Evolutionary conservation across 2,113 vertebrate species (phyloP), one percentile per base, ranked within the genome.

Genomic region (Eidolon helvum): DNA sequence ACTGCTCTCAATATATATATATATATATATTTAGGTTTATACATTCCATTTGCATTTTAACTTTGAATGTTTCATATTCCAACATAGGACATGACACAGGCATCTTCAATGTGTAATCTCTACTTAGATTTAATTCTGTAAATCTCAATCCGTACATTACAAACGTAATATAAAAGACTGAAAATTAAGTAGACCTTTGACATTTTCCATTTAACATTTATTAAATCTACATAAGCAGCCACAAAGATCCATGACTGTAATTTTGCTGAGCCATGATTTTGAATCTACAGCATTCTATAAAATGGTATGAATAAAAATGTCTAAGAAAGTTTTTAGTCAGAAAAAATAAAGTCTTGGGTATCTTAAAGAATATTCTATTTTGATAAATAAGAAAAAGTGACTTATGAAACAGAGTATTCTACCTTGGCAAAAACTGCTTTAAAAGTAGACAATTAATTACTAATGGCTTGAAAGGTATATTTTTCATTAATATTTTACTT

Each of bases 301-400:
- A 95, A 84, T 90, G 24, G 84, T 80, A 91, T 28, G 94, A 95
- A 72, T 74, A 55, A 87, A 97, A 95, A 91, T 53, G 7, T 89
- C 43, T 75, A 33, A 66, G 45, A 78, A 48, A 40, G 18, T 35
- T 80, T 33, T 61, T 88, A 57, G 35, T 43, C 48, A 63, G 45
- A 94, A 77, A 94, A 94, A 69, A 63, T 87, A 87, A 66, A 80
- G n/a, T 57, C 21, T 40, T 95, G 3, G 10, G 40, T 74, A 91
- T 5, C 71, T 59, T 66, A 66, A 82, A 93, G n/a, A 61, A 4
- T 38, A 75, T 33, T 72, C 28, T 77, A 71, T 55, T 63, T 71
- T 75, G 45, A 87, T 82, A 80, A 94, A 48, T 43, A 75, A 90
- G 59, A 87, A 92, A 35, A 87, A 59, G n/a, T 83, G 43, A 71